Conservation (phyloP, 1,140 invertebrate genomes). For the Lordiphosa mommai region DNA sequence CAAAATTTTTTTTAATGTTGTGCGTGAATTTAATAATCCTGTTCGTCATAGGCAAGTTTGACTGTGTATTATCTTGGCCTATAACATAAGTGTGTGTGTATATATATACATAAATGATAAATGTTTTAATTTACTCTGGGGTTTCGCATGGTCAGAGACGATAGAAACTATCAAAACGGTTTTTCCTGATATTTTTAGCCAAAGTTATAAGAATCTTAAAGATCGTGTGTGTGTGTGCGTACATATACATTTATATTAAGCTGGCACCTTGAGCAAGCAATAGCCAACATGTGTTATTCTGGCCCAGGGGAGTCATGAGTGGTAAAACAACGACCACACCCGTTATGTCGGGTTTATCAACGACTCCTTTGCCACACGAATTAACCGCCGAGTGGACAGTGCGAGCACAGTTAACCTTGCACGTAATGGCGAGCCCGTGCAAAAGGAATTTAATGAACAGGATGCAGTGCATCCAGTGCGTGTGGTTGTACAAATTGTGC, state of each 20-base stretch:
- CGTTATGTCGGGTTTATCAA: no score
- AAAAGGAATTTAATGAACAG: conserved; percentile 47
- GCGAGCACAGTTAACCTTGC: conserved; percentile 73
- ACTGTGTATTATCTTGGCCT: conserved; percentile 1
- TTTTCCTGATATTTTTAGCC: conserved; percentile 56
- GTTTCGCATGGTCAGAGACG: conserved; percentile 2
- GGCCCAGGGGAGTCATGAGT: conserved; percentile 14
- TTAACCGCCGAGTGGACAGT: conserved; percentile 79
- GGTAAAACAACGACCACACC: neutral
- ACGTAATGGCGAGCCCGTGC: conserved; percentile 59
- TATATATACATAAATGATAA: conserved; percentile 20
- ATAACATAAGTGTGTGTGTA: neutral
- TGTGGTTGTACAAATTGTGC: conserved; percentile 67
- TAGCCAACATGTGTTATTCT: conserved; percentile 8
- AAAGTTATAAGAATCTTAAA: conserved; percentile 35
- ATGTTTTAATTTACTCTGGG: conserved; percentile 22
- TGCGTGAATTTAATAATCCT: no score
- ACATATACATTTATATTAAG: conserved; percentile 1
- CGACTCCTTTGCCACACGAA: conserved; percentile 54
- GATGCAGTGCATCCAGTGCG: conserved; percentile 67
- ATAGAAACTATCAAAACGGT: conserved; percentile 26
- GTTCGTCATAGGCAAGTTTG: neutral
- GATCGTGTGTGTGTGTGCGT: conserved; percentile 29
- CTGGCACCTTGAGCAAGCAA: conserved; percentile 34
- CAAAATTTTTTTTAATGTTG: neutral